These are phyloP conservation scores for Melanostigma gelatinosum DNA, from an alignment of 2,113 vertebrate genomes.

Conservation along the genomic window DNA sequence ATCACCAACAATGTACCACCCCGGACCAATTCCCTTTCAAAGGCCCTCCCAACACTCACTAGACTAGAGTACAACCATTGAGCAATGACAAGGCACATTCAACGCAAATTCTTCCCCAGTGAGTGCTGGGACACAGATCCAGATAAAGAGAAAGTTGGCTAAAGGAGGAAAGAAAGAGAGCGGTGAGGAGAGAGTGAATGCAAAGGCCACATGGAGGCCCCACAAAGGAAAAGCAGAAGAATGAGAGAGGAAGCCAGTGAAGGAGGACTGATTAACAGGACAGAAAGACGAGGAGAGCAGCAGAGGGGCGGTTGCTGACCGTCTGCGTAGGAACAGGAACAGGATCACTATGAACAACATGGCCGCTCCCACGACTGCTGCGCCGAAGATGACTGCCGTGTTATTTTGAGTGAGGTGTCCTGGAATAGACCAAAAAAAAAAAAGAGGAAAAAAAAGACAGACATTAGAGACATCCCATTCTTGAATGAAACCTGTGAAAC, in stretches of 20 bases:
- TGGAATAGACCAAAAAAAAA: constrained; percentile 36
- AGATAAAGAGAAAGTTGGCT: constrained; percentile 70
- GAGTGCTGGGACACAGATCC: constrained; percentile 69
- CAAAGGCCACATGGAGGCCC: constrained; percentile 64
- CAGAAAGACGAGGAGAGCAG: constrained; percentile 11
- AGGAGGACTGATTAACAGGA: constrained; percentile 49
- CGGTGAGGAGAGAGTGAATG: constrained; percentile 73
- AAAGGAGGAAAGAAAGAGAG: constrained; percentile 61
- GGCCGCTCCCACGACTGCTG: constrained; percentile 57
- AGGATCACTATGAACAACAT: constrained; percentile 80
- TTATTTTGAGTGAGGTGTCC: constrained; percentile 64
- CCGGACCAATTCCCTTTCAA: constrained; percentile 74
- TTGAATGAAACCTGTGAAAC: background rate
- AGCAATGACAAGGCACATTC: constrained; percentile 74
- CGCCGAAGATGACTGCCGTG: constrained; percentile 78
- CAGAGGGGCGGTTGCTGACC: constrained; percentile 76
- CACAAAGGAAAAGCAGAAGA: constrained; percentile 69
- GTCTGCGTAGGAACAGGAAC: constrained; percentile 84
- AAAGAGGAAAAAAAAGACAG: background rate
- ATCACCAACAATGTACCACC: constrained; percentile 76
- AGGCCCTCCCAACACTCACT: constrained; percentile 58
- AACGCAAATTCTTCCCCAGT: constrained; percentile 68
- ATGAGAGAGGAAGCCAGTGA: constrained; percentile 58
- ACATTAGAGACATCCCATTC: background rate
- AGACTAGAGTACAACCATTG: constrained; percentile 68